These are phyloP conservation scores for Fabriciana adippe DNA, from an alignment of 2,888 invertebrate species.

Conservation along the genomic window DNA sequence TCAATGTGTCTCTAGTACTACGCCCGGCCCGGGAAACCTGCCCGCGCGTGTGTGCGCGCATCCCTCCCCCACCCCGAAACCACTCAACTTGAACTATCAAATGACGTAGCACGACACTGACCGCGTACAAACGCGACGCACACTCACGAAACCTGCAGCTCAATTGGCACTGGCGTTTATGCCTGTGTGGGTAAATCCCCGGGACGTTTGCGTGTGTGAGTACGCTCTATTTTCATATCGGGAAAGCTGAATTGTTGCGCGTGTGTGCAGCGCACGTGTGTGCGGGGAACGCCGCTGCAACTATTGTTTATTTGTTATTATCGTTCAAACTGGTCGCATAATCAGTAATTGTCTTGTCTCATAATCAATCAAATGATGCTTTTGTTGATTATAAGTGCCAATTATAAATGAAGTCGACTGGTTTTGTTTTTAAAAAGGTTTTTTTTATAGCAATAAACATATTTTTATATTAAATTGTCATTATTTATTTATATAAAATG, in stretches of 20 bases:
- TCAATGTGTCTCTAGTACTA: conserved; percentile 83
- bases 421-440: neutral
- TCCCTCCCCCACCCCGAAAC: conserved; percentile 46
- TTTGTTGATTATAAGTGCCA: conserved; percentile 2
- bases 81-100: conserved; percentile 51
- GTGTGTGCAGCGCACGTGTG: conserved; percentile 63
- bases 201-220: conserved; percentile 53
- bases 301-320: conserved; percentile 74
- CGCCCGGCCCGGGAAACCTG: conserved; percentile 76
- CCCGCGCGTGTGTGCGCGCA: conserved; percentile 56
- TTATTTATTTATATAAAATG: neutral
- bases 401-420: conserved; percentile 5
- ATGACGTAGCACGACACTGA: conserved; percentile 43
- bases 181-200: conserved; percentile 52
- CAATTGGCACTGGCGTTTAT: conserved; percentile 45
- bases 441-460: neutral
- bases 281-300: conserved; percentile 53
- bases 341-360: conserved; percentile 18
- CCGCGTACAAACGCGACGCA: conserved; percentile 34
- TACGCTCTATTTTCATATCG: conserved; percentile 67
- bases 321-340: conserved; percentile 50
- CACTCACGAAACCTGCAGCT: conserved; percentile 53
- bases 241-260: conserved; percentile 72
- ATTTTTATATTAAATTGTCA: neutral
- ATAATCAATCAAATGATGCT: conserved; percentile 18